Percentiles rank a stretch among this genome's conserved stretches.
Evolutionary conservation across 2,888 invertebrate species (phyloP).

Genomic region (Epistrophella euchroma): DNA sequence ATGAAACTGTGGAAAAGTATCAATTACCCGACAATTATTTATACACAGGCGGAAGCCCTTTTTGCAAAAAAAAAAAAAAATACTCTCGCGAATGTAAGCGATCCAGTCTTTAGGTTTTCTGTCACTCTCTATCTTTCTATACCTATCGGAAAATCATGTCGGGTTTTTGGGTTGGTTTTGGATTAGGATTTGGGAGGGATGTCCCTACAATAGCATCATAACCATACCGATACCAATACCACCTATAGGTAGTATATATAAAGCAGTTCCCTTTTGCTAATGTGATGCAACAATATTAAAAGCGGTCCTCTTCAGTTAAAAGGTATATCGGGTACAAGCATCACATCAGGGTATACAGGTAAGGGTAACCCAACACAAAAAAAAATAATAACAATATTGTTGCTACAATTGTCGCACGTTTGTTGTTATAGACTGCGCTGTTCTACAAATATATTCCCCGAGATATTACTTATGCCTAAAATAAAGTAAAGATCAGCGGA

Average conservation of each 20-base stretch:
- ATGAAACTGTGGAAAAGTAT: slow-evolving; percentile 76
- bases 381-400: slow-evolving; percentile 46
- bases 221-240: slow-evolving; percentile 4
- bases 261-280: slow-evolving; percentile 2
- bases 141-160: slow-evolving; percentile 21
- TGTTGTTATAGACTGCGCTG: slow-evolving; percentile 63
- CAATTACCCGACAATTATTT: slow-evolving; percentile 77
- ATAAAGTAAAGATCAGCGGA: slow-evolving; percentile 61
- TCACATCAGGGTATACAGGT: not conserved
- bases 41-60: slow-evolving; percentile 74
- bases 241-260: not conserved
- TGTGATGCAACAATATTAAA: slow-evolving; percentile 62
- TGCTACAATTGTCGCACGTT: slow-evolving; percentile 74
- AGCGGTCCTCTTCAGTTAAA: slow-evolving; percentile 39
- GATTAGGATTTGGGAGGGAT: slow-evolving; percentile 46
- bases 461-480: slow-evolving; percentile 1
- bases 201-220: slow-evolving; percentile 25
- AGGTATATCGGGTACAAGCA: slow-evolving; percentile 12
- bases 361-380: not conserved
- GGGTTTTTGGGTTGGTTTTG: slow-evolving; percentile 30
- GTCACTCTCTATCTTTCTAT: not conserved
- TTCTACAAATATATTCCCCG: slow-evolving; percentile 64
- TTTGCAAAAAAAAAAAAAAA: slow-evolving; percentile 48
- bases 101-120: slow-evolving; percentile 52
- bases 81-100: slow-evolving; percentile 76